A percentile compares a stretch with the other conserved stretches of the same genome.
phyloP scores from a whole-genome alignment of 2,113 vertebrate species.

The Oreochromis tanganicae region DNA sequence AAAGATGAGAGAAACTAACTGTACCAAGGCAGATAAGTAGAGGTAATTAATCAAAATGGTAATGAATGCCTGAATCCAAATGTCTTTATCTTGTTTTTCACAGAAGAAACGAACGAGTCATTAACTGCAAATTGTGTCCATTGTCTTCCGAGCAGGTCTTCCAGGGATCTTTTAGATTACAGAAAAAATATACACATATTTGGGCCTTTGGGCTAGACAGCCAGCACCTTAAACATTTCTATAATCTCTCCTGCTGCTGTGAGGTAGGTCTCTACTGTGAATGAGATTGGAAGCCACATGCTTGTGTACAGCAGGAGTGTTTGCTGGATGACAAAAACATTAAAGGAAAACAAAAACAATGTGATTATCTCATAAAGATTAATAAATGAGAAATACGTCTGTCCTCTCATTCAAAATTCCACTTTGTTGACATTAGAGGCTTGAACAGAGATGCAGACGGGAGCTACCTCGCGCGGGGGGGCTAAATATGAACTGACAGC shows the following conservation, averaged over 20 bases:
- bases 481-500: conserved; percentile 35
- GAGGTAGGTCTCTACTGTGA: neutral
- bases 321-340: neutral
- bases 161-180: neutral
- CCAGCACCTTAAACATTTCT: neutral
- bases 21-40: neutral
- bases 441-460: neutral
- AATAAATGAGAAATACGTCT: conserved; percentile 25
- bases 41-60: conserved; percentile 26
- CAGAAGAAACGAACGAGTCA: neutral
- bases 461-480: neutral
- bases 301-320: neutral
- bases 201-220: neutral
- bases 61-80: conserved; percentile 19
- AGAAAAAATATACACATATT: neutral
- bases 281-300: neutral
- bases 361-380: conserved; percentile 15
- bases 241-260: neutral
- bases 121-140: conserved; percentile 8
- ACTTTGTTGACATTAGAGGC: conserved; percentile 2
- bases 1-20: neutral
- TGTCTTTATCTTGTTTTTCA: conserved; percentile 12
- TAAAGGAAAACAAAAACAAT: neutral
- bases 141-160: neutral
- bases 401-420: conserved; percentile 4